Percentiles rank a stretch among this genome's conserved stretches.
phyloP scores from a whole-genome alignment of 2,113 vertebrate species.

The Hystrix cristata region DNA sequence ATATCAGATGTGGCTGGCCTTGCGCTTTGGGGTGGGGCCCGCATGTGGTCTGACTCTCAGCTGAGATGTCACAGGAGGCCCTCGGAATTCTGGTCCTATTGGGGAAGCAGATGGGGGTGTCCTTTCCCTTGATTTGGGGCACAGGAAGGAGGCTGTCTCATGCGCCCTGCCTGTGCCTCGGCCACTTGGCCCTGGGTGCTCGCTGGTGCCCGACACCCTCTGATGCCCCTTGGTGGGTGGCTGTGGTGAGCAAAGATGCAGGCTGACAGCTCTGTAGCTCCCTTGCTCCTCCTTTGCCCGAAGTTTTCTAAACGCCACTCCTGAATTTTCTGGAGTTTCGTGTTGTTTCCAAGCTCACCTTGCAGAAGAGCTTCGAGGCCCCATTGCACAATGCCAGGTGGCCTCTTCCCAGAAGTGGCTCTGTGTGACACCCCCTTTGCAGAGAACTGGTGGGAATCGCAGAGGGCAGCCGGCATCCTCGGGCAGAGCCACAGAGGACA shows the following conservation, averaged over 20 bases:
- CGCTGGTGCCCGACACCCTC: background rate
- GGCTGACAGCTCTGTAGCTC: background rate
- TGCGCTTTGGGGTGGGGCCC: background rate
- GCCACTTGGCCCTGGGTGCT: background rate
- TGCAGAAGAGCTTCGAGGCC: background rate
- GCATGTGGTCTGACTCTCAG: background rate
- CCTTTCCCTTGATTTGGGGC: background rate
- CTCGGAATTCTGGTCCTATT: background rate
- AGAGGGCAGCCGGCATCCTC: background rate
- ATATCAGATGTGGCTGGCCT: background rate
- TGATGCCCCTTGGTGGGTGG: slow-evolving; percentile 50
- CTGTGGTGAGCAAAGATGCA: background rate
- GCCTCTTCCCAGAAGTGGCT: background rate
- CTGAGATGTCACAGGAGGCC: background rate
- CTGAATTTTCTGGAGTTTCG: slow-evolving; percentile 82
- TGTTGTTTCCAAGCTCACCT: slow-evolving; percentile 65
- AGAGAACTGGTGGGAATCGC: background rate
- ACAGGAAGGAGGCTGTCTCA: background rate
- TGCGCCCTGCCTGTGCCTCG: fast-evolving
- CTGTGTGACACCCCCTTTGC: fast-evolving
- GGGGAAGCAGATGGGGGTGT: background rate
- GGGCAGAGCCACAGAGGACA: fast-evolving
- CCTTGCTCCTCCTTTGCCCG: slow-evolving; percentile 36
- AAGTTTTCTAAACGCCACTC: slow-evolving; percentile 69
- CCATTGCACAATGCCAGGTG: background rate